phyloP scores from a whole-genome alignment of 64 coral and sea anemone species.

The Montipora foliosa region DNA sequence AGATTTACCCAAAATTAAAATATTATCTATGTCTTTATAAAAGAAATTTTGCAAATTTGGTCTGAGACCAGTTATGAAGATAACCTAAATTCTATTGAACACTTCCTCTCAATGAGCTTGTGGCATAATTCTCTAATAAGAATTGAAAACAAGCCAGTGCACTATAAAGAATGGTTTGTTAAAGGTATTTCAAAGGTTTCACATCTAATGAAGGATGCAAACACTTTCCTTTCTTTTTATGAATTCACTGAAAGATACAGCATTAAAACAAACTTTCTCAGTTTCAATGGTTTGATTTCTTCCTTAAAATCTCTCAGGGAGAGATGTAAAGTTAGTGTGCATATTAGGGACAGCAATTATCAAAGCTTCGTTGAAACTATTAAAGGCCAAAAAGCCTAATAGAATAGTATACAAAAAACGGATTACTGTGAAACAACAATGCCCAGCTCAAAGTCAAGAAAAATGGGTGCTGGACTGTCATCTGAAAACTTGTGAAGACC shows the following conservation, averaged over 20 bases:
- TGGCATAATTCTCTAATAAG: slow-evolving; percentile 5
- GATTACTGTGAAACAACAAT: no score
- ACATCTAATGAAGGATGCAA: neutral
- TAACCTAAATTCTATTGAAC: neutral
- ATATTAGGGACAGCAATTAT: no score
- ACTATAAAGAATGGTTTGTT: neutral
- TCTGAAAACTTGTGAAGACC: no score
- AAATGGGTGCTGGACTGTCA: no score
- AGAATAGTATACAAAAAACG: no score
- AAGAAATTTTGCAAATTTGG: slow-evolving; percentile 26
- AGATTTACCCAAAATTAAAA: neutral
- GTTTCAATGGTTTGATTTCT: neutral
- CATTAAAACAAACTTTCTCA: slow-evolving; percentile 2
- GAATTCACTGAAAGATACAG: neutral
- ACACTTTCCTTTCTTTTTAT: neutral
- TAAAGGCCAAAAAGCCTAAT: no score
- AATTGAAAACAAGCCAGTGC: neutral
- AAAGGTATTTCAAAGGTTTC: neutral
- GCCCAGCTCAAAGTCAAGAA: no score
- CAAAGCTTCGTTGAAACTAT: no score
- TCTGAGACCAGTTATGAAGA: neutral
- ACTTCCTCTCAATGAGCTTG: neutral
- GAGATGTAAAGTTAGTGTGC: no score
- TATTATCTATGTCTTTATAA: slow-evolving; percentile 11
- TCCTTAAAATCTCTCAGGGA: neutral